phyloP scores from a whole-genome alignment of 2,113 vertebrate genomes.

The Puntigrus tetrazona region DNA sequence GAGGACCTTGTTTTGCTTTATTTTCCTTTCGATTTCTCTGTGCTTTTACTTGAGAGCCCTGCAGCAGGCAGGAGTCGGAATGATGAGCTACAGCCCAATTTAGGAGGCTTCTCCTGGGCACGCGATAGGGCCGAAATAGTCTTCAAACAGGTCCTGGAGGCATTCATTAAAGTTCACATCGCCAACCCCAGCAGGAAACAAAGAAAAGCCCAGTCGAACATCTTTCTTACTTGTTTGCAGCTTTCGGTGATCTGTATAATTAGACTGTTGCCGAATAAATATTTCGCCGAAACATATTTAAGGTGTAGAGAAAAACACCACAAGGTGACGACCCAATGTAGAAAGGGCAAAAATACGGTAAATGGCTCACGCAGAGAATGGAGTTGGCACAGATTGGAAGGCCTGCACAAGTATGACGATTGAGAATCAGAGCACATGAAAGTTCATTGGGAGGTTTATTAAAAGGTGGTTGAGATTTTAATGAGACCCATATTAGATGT shows the following conservation, averaged over 20 bases:
- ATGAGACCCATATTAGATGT: slow-evolving; percentile 1
- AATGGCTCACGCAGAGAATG: slow-evolving; percentile 26
- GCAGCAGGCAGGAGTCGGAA: neutral
- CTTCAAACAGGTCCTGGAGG: slow-evolving; percentile 31
- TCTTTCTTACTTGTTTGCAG: neutral
- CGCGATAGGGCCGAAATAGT: neutral
- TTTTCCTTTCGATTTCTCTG: neutral
- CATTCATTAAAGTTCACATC: slow-evolving; percentile 42
- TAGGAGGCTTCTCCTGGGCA: slow-evolving; percentile 36
- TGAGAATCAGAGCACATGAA: slow-evolving; percentile 12
- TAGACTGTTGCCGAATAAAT: neutral
- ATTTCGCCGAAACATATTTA: slow-evolving; percentile 11
- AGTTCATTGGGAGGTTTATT: slow-evolving; percentile 33
- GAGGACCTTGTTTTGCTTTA: neutral
- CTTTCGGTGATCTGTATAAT: slow-evolving; percentile 15
- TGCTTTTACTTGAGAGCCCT: slow-evolving; percentile 6
- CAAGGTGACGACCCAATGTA: slow-evolving; percentile 24
- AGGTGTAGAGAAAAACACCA: slow-evolving; percentile 13
- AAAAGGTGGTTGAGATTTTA: slow-evolving; percentile 30
- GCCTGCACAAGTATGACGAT: neutral
- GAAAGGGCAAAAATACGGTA: neutral
- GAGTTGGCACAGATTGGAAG: neutral
- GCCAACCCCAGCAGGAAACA: neutral
- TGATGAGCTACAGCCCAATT: slow-evolving; percentile 38
- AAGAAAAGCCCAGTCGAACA: slow-evolving; percentile 2